Percentiles rank a stretch among this genome's conserved stretches.
Evolutionary conservation across 2,797 vertebrate genomes (phyloP).

Genomic region (Austrolebias charrua): DNA sequence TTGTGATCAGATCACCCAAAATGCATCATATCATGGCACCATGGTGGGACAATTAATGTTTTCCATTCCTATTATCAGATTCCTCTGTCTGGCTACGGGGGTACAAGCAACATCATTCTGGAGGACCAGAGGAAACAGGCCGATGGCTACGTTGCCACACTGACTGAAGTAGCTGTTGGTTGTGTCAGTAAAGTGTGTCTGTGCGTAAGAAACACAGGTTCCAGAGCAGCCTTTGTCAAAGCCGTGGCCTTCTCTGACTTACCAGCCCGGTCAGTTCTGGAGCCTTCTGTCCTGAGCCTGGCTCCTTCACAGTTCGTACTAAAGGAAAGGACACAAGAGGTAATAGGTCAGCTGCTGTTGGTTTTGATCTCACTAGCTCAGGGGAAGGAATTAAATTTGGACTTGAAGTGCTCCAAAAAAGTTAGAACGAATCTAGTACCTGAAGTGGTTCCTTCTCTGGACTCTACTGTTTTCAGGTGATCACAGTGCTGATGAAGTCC

Average conservation of each 20-base stretch:
- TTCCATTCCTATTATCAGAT: slow-evolving; percentile 76
- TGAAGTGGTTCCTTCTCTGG: background rate
- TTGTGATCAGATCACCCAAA: too few species aligned
- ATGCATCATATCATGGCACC: background rate
- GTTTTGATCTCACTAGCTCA: background rate
- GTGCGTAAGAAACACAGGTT: slow-evolving; percentile 88
- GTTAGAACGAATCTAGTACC: too few species aligned
- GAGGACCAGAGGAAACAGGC: slow-evolving; percentile 90
- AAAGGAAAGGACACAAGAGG: slow-evolving; percentile 89
- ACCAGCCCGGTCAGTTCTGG: slow-evolving; percentile 75
- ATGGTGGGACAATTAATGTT: background rate
- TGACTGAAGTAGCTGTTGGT: slow-evolving; percentile 75
- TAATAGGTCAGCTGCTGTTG: slow-evolving; percentile 49
- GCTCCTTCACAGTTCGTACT: slow-evolving; percentile 92
- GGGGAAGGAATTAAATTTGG: background rate
- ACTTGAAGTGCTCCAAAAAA: background rate
- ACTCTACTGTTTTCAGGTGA: slow-evolving; percentile 72
- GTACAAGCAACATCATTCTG: slow-evolving; percentile 91
- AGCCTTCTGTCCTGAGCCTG: slow-evolving; percentile 80
- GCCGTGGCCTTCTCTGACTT: slow-evolving; percentile 83
- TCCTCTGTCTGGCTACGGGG: slow-evolving; percentile 94
- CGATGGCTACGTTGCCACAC: slow-evolving; percentile 83
- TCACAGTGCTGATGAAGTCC: slow-evolving; percentile 87
- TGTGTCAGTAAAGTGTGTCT: slow-evolving; percentile 82
- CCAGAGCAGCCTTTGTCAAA: slow-evolving; percentile 91